Percentiles rank a stretch among this genome's conserved stretches.
phyloP scores from a whole-genome alignment of 2,888 invertebrate genomes.

The Pollenia angustigena region DNA sequence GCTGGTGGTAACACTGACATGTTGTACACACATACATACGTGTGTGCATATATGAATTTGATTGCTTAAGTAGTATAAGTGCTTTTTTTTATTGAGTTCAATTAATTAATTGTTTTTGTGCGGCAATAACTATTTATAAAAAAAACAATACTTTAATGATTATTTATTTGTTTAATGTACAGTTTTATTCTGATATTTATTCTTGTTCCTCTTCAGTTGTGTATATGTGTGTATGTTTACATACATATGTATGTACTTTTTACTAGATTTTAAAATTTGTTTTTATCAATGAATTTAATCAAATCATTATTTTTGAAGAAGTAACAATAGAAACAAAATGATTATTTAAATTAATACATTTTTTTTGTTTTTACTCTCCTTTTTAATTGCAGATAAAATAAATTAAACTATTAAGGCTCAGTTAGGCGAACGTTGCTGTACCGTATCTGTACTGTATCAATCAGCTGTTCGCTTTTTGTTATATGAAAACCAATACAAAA shows the following conservation, averaged over 20 bases:
- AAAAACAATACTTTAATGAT: slow-evolving; percentile 50
- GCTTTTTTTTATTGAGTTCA: slow-evolving; percentile 67
- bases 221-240: not conserved
- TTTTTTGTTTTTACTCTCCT: not conserved
- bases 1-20: too few relatives aligned
- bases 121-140: slow-evolving; percentile 52
- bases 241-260: not conserved
- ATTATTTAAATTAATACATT: slow-evolving; percentile 34
- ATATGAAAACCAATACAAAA: too few relatives aligned
- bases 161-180: slow-evolving; percentile 51
- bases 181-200: slow-evolving; percentile 14
- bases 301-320: slow-evolving; percentile 43
- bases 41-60: slow-evolving; percentile 13
- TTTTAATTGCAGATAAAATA: slow-evolving; percentile 47
- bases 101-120: slow-evolving; percentile 72
- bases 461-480: too few relatives aligned
- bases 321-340: not conserved
- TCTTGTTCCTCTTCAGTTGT: not conserved
- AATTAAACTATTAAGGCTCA: not conserved
- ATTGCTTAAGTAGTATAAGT: slow-evolving; percentile 55
- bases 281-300: slow-evolving; percentile 66
- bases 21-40: not conserved
- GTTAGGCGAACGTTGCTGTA: too few relatives aligned
- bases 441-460: too few relatives aligned
- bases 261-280: not conserved